A percentile compares a stretch with the other conserved stretches of the same genome.
Evolutionary conservation across 2,888 invertebrate genomes (phyloP).

Genomic region (Hirtodrosophila confusa): DNA sequence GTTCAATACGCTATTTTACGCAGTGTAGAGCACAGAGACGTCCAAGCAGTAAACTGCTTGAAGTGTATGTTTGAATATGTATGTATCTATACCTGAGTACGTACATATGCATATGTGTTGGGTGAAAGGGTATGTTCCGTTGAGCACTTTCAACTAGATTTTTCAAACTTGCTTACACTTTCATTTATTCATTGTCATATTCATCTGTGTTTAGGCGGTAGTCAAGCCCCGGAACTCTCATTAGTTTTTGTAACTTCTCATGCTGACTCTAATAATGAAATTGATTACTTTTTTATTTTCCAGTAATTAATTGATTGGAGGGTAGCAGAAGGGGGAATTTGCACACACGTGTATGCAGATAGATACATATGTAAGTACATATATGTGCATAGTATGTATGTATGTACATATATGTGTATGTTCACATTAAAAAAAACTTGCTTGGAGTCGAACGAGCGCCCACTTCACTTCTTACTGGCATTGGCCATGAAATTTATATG

Average conservation of each 20-base stretch:
- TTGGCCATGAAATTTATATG: constrained; percentile 72
- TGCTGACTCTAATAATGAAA: constrained; percentile 14
- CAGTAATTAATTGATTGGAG: no score
- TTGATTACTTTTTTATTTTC: constrained; percentile 1
- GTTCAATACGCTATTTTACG: no score
- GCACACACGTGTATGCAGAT: neutral
- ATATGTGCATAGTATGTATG: neutral
- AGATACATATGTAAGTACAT: neutral
- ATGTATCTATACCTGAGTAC: no score
- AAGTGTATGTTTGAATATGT: no score
- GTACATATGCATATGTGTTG: neutral
- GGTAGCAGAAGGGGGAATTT: no score
- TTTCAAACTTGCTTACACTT: constrained; percentile 25
- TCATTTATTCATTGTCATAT: constrained; percentile 37
- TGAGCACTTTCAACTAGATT: no score
- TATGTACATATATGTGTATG: neutral
- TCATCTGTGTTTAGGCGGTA: constrained; percentile 27
- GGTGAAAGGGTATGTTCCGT: no score
- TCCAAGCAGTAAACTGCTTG: no score
- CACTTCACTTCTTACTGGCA: constrained; percentile 69
- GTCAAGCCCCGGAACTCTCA: neutral
- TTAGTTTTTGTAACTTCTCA: constrained; percentile 19
- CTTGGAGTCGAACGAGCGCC: constrained; percentile 35
- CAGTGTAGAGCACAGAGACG: no score
- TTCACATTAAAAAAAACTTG: constrained; percentile 38